These are phyloP conservation scores for Drosophila yooni DNA, from an alignment of 2,888 invertebrate species.

Conservation along the genomic window DNA sequence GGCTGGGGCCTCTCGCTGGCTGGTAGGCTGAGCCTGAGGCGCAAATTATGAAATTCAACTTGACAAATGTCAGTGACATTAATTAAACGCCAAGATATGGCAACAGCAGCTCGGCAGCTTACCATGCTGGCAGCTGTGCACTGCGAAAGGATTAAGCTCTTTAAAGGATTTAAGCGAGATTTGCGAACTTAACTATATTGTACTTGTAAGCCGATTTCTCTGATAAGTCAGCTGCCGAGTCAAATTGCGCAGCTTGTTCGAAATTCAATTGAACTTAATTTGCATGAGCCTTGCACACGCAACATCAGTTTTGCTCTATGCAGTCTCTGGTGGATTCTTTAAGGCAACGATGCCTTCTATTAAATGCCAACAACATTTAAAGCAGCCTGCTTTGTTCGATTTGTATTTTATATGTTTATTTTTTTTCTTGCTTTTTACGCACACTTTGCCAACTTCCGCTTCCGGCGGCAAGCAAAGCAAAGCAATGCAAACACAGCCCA, in stretches of 20 bases:
- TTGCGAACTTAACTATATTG: background rate
- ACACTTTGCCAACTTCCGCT: conserved; percentile 70
- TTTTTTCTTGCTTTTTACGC: conserved; percentile 42
- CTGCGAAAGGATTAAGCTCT: conserved; percentile 4
- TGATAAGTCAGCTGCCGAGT: conserved; percentile 20
- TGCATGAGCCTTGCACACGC: conserved; percentile 38
- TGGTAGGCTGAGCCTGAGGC: conserved; percentile 31
- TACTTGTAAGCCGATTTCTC: conserved; percentile 41
- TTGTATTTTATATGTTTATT: conserved; percentile 24
- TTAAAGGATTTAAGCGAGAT: conserved; percentile 3
- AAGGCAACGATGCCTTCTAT: conserved; percentile 22
- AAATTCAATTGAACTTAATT: conserved; percentile 60
- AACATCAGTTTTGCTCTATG: conserved; percentile 32
- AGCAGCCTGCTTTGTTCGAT: conserved; percentile 34
- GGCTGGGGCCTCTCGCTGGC: background rate
- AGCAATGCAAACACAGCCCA: conserved; percentile 63
- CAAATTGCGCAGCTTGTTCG: conserved; percentile 4
- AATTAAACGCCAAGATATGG: conserved; percentile 68
- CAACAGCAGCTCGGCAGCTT: conserved; percentile 28
- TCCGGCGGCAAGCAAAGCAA: conserved; percentile 64
- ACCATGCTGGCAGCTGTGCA: conserved; percentile 5
- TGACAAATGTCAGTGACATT: conserved; percentile 77
- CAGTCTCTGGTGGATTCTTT: conserved; percentile 8
- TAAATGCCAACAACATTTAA: conserved; percentile 43
- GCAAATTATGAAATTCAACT: conserved; percentile 74